Evolutionary conservation across 1,140 invertebrate species (phyloP).

Genomic region (Episyrphus balteatus): DNA sequence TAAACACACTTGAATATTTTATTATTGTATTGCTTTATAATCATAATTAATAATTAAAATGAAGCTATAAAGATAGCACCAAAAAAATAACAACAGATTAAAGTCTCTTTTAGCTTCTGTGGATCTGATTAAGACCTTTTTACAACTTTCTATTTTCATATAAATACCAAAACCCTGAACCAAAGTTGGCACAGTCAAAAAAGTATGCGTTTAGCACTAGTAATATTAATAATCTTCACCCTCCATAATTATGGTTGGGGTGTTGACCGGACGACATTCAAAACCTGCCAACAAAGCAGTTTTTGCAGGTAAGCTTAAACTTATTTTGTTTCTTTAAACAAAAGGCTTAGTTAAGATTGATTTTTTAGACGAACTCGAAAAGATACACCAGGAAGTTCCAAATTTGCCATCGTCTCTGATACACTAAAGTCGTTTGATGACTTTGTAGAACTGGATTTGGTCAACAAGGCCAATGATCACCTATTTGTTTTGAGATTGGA

Average conservation of each 20-base stretch:
- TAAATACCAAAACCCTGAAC: too few species aligned
- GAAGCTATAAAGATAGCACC: too few species aligned
- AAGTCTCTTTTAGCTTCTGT: too few species aligned
- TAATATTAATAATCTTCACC: constrained; percentile 11
- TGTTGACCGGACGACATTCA: constrained; percentile 82
- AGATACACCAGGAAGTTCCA: constrained; percentile 47
- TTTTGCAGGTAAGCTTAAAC: constrained; percentile 71
- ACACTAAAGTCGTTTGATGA: constrained; percentile 54
- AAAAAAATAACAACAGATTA: too few species aligned
- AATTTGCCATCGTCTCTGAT: constrained; percentile 62
- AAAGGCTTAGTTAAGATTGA: constrained; percentile 4
- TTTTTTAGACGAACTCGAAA: constrained; percentile 61
- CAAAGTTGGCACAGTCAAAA: too few species aligned
- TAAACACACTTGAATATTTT: too few species aligned
- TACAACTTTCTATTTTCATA: too few species aligned
- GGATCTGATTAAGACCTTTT: too few species aligned
- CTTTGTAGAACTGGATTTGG: constrained; percentile 54
- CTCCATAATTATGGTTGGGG: constrained; percentile 23
- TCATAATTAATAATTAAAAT: too few species aligned
- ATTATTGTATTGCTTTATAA: too few species aligned
- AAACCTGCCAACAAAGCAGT: constrained; percentile 89
- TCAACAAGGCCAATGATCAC: constrained; percentile 58
- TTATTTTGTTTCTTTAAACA: not conserved
- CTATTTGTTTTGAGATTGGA: constrained; percentile 54
- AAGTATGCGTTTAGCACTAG: constrained; percentile 8